A percentile compares a stretch with the other conserved stretches of the same genome.
Evolutionary conservation across 2,113 vertebrate genomes (phyloP).

Genomic region (Cyrtonyx montezumae): DNA sequence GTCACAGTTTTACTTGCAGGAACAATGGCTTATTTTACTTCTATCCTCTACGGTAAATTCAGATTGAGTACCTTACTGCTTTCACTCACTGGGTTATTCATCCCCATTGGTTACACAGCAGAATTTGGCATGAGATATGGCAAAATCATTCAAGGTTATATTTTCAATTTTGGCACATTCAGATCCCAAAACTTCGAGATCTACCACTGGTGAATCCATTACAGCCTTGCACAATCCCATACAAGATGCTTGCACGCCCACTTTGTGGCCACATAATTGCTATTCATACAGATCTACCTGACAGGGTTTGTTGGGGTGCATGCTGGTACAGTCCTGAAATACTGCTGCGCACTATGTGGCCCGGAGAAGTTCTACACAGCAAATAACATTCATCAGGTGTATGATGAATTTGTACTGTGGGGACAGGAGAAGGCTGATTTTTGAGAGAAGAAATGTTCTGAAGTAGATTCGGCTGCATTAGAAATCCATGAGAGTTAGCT

Average conservation of each 20-base stretch:
- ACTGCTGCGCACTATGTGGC: background rate
- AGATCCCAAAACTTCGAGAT: background rate
- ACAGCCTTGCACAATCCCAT: no score
- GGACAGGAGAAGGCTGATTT: background rate
- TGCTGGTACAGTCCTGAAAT: background rate
- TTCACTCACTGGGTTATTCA: background rate
- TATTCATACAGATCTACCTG: rapidly evolving
- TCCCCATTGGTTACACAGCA: background rate
- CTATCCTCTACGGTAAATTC: background rate
- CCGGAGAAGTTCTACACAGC: background rate
- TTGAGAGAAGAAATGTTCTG: background rate
- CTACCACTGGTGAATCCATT: background rate
- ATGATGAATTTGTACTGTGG: rapidly evolving
- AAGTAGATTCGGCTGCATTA: background rate
- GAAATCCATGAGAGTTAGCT: background rate
- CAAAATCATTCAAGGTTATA: background rate
- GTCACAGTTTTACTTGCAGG: background rate
- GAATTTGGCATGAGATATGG: background rate
- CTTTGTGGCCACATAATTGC: background rate
- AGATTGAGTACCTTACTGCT: background rate
- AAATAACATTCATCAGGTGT: rapidly evolving
- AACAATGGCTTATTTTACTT: background rate
- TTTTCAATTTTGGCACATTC: background rate
- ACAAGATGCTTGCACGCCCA: background rate
- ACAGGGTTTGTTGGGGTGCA: background rate